Conservation (phyloP, 2,888 invertebrate genomes). For the Folsomia manolachei region DNA sequence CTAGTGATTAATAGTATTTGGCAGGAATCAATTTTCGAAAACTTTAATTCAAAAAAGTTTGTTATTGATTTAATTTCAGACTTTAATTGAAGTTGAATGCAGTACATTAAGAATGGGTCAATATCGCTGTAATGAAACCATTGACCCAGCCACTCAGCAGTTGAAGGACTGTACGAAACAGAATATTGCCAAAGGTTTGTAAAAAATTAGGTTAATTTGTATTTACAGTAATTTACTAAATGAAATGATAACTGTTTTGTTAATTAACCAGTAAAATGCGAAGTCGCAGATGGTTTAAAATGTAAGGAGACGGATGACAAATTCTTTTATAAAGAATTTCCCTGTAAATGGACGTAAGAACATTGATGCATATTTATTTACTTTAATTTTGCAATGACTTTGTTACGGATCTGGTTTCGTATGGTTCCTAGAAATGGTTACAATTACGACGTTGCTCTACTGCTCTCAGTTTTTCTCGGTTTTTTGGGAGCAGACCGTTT, state of each 20-base stretch:
- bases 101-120: conserved; percentile 63
- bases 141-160: conserved; percentile 87
- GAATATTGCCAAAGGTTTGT: conserved; percentile 73
- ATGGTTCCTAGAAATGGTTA: conserved; percentile 76
- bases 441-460: conserved; percentile 82
- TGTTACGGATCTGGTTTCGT: too few species aligned
- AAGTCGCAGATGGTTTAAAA: conserved; percentile 75
- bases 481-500: conserved; percentile 98
- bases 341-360: conserved; percentile 92
- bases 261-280: conserved; percentile 66
- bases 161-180: conserved; percentile 73
- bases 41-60: too few species aligned
- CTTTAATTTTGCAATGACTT: background rate
- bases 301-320: conserved; percentile 77
- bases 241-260: background rate
- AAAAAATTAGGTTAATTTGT: conserved; percentile 2
- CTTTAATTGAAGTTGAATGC: conserved; percentile 67
- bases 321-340: conserved; percentile 75
- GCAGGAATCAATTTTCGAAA: too few species aligned
- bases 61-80: too few species aligned
- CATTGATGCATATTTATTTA: conserved; percentile 3
- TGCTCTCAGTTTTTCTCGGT: conserved; percentile 93
- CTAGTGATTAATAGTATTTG: too few species aligned
- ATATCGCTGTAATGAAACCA: conserved; percentile 53
- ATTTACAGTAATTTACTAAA: too few species aligned